Evolutionary conservation across 2,113 vertebrate genomes (phyloP), one percentile per base, ranked within the genome.

Genomic region (Datnioides undecimradiatus): DNA sequence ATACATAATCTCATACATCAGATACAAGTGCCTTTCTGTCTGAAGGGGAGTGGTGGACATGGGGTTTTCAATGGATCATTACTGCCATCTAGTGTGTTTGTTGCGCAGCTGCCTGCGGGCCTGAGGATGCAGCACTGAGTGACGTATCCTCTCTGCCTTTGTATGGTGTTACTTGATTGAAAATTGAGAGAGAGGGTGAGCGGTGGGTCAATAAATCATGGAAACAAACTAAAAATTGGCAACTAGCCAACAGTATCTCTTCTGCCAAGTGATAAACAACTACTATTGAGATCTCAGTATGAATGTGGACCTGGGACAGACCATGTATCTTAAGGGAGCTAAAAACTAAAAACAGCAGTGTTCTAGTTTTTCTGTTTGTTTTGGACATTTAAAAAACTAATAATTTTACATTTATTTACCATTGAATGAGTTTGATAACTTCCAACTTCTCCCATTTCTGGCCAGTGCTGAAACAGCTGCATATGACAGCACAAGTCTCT

Each of bases 71-170:
- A 2, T 85, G 79, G 73, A 86, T 8, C 90, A 77, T 84, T 72
- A 94, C 79, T 94, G 93, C 92, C 93, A 93, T 87, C 95, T 94
- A 82, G 87, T 83, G 93, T 1, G 0, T 4, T 13, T 46, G 14
- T 2, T 16, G 13, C 41, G 64, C 6, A 73, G 4, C 45, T 29
- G 23, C 46, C 43, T 27, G 4, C 25, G 49, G 27, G 34, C 55
- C 31, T 14, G 11, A 14, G 14, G 52, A 29, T 11, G 7, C 48
- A 55, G 33, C 19, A 14, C 57, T 13, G n/a, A 34, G 2, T 0
- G 51, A 41, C 23, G 12, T 34, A 13, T 49, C 38, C 46, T 6
- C 36, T 62, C 21, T 68, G 40, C 40, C 25, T 52, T 58, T 51
- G 67, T 49, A 10, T 46, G 17, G 40, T 43, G 33, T 58, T 58